These are phyloP conservation scores for Pseudomyrmex concolor DNA, from an alignment of 1,140 invertebrate species.

Conservation along the genomic window DNA sequence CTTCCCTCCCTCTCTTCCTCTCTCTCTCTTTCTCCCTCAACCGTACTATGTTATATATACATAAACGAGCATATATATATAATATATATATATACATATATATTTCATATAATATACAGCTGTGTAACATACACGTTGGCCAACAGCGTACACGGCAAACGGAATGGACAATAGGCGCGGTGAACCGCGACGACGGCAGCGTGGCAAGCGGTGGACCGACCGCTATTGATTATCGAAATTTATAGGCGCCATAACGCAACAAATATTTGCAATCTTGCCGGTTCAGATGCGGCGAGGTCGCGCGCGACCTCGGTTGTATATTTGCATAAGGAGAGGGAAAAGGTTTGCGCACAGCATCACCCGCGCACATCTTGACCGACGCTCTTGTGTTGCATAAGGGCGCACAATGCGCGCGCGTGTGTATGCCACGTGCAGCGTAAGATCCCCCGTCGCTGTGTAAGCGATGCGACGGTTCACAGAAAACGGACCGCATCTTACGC, in stretches of 20 bases:
- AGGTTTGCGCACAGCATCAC: neutral
- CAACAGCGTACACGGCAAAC: neutral
- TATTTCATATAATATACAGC: constrained; percentile 37
- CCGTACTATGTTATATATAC: neutral
- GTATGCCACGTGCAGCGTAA: too few species aligned
- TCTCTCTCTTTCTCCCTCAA: neutral
- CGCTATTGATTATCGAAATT: constrained; percentile 65
- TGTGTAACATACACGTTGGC: constrained; percentile 8
- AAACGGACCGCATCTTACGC: neutral
- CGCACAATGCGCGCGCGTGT: too few species aligned
- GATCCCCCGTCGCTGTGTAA: neutral
- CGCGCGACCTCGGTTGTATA: neutral
- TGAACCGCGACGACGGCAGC: constrained; percentile 28
- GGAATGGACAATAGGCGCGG: constrained; percentile 59
- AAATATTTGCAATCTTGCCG: constrained; percentile 63
- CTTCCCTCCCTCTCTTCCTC: too few species aligned
- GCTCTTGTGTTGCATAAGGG: too few species aligned
- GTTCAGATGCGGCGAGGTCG: neutral
- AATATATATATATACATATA: constrained; percentile 3
- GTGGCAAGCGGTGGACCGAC: constrained; percentile 13
- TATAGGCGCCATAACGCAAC: constrained; percentile 60
- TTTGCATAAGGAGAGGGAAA: neutral
- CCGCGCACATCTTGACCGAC: neutral
- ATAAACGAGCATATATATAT: neutral
- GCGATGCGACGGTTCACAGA: neutral